Evolutionary conservation across 1,140 invertebrate genomes (phyloP), one percentile per base, ranked within the genome.

Genomic region (Lasioglossum albipes): DNA sequence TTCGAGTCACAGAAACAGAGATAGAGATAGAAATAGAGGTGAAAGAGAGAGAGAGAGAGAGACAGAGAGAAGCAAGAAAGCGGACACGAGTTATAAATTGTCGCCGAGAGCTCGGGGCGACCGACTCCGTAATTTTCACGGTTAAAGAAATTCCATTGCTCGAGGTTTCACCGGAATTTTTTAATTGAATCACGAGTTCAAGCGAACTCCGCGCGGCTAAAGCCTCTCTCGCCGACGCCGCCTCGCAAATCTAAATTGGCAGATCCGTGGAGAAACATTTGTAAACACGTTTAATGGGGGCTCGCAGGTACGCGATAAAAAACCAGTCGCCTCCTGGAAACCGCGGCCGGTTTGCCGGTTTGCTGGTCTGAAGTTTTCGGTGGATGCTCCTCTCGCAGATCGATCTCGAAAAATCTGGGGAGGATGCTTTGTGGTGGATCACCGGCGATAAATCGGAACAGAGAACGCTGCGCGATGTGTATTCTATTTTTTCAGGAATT

Each of bases 121-220:
- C 49, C 65, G 18, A 16, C 61, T 13, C 41, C 41, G 49, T 77
- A 71, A 84, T 81, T 67, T 61, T 42, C 80, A 54, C 42, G 64
- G 20, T 41, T 59, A 81, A 73, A 76, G 75, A 64, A 52, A 9
- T 59, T 41, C 36, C 13, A 4, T 31, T 13, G 31, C 16, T 20
- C 6, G 10, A 10, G 59, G 20, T 31, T 31, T 54, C 31, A 82
- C 76, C 61, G 66, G 20, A 68, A 61, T 71, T 67, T 88, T 84
- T 88, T 86, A 90, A 91, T 90, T 85, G 69, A 86, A 89, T 90
- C 84, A 76, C 75, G 76, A 41, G 78, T 79, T 85, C 83, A 89
- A 87, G 45, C 85, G 87, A 81, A 85, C 85, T 84, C 78, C 75
- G 74, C 87, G 74, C 87, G 82, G 57, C n/a, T n/a, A n/a, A 59